These are phyloP conservation scores for Drosophila birchii DNA, from an alignment of 2,888 invertebrate genomes.

Conservation along the genomic window DNA sequence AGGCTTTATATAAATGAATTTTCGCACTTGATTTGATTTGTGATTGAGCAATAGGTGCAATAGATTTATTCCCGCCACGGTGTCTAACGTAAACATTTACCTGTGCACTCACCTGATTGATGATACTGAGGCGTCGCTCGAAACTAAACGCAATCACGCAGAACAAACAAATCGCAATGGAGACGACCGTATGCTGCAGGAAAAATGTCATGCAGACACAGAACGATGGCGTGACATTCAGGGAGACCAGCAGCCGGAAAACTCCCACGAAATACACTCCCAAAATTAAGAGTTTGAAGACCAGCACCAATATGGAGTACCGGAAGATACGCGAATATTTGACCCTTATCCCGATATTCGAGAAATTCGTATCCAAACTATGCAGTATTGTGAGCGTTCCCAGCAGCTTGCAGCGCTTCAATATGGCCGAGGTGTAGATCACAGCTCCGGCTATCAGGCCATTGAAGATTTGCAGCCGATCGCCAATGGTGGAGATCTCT, in stretches of 20 bases:
- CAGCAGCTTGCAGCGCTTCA: conserved; percentile 74
- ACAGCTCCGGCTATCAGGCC: conserved; percentile 81
- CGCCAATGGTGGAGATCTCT: conserved; percentile 81
- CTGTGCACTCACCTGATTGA: conserved; percentile 81
- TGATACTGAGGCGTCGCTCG: conserved; percentile 79
- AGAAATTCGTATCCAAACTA: conserved; percentile 78
- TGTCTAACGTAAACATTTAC: conserved; percentile 33
- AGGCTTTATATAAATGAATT: conserved; percentile 43
- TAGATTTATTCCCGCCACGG: neutral
- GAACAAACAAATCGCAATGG: conserved; percentile 82
- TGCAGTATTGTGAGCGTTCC: conserved; percentile 75
- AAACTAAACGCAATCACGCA: conserved; percentile 82
- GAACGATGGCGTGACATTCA: conserved; percentile 78
- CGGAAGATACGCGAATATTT: conserved; percentile 82
- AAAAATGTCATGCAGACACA: conserved; percentile 82
- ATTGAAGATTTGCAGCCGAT: conserved; percentile 81
- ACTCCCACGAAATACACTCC: conserved; percentile 81
- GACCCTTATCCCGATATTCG: conserved; percentile 80
- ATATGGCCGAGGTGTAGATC: conserved; percentile 79
- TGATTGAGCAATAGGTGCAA: neutral
- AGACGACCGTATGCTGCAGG: conserved; percentile 82
- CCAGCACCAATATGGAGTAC: conserved; percentile 76
- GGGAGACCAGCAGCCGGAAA: conserved; percentile 76
- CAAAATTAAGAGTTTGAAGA: conserved; percentile 76
- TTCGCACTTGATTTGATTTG: conserved; percentile 28